Evolutionary conservation across 1,140 invertebrate species (phyloP), one percentile per base, ranked within the genome.

Genomic region (Protaetia brevitarsis): DNA sequence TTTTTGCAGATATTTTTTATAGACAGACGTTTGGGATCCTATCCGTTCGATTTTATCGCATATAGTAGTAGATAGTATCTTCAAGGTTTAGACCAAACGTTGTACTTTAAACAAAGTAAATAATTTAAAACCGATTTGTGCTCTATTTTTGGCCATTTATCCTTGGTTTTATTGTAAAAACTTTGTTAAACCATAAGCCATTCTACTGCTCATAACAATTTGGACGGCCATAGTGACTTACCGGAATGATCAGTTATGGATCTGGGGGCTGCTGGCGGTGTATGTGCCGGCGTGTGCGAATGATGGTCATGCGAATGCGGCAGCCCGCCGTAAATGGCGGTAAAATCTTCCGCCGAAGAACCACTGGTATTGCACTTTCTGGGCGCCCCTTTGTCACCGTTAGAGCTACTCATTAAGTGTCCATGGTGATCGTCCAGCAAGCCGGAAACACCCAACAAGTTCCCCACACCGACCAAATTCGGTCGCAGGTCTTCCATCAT

Each of bases 401-500:
- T 84, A 62, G 81, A 80, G 81, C 81, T 5, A 68, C 76, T 73
- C 45, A 81, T 79, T 6, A 81, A 82, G 69, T 87, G 85, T 64
- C 86, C 77, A 67, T 89, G 88, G 69, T 92, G 89, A 66, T 92
- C 91, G 66, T 92, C 90, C 31, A 92, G 82, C 34, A 92, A 79
- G 0, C 90, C 89, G 27, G 85, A 81, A 8, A 92, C 85, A 0
- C 89, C 89, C n/a, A 93, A 79, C 19, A 92, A 77, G 0, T 91
- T 90, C 1, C 87, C 87, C 5, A 88, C 86, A 2, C 87, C 87
- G 2, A 88, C 87, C 16, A 93, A 78, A 76, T 92, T 92, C 11
- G 91, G 91, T 78, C 91, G 82, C 59, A 93, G 79, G 71, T 93
- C 91, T 74, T 93, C 91, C 90, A 93, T 92, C 75, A 90, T 85